Conservation (phyloP, 2,888 invertebrate species). For the Drosophila antonietae region DNA sequence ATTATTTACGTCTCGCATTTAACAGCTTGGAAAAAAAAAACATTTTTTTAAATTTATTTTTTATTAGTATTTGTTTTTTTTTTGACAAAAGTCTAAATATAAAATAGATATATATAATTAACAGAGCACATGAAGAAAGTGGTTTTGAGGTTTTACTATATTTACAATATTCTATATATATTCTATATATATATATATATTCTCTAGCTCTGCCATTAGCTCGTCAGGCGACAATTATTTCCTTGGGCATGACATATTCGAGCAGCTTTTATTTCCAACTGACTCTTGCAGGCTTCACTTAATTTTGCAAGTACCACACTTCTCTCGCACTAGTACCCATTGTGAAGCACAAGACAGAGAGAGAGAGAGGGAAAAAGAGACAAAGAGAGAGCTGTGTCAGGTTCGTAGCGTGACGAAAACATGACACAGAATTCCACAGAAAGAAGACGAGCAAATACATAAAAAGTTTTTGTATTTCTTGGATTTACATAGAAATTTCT, state of each 20-base stretch:
- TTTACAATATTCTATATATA: not conserved
- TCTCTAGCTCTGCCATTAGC: not conserved
- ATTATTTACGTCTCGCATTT: too few relatives aligned
- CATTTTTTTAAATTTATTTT: too few relatives aligned
- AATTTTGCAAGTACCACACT: not conserved
- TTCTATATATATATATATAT: not conserved
- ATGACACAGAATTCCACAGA: not conserved
- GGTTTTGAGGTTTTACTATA: too few relatives aligned
- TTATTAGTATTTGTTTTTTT: too few relatives aligned
- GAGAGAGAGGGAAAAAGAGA: too few relatives aligned
- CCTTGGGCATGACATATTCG: not conserved
- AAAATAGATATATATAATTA: too few relatives aligned
- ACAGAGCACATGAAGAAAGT: too few relatives aligned
- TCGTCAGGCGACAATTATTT: not conserved
- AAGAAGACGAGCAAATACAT: not conserved
- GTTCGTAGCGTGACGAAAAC: not conserved
- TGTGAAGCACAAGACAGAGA: not conserved
- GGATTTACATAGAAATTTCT: not conserved
- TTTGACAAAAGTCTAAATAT: too few relatives aligned
- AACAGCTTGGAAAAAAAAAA: too few relatives aligned
- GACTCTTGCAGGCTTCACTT: slow-evolving; percentile 3
- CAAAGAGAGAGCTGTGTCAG: not conserved
- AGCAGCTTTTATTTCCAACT: not conserved
- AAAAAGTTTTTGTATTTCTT: not conserved
- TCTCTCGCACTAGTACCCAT: not conserved